These are phyloP conservation scores for Trematocara unimaculatum DNA, from an alignment of 2,113 vertebrate genomes.

Conservation along the genomic window DNA sequence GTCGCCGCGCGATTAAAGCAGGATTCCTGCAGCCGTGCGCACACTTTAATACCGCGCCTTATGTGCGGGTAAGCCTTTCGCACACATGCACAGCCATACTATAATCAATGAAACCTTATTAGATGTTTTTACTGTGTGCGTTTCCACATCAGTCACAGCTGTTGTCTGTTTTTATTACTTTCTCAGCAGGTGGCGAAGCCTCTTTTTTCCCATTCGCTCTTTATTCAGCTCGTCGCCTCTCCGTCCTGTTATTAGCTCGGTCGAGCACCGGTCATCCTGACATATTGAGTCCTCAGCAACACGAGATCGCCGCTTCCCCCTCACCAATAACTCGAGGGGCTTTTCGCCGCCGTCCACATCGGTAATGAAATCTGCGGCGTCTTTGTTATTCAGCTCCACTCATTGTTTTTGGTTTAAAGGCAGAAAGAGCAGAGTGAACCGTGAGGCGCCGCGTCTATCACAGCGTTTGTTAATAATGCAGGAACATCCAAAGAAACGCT, in stretches of 20 bases:
- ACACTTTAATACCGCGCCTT: background rate
- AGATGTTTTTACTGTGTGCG: conserved; percentile 12
- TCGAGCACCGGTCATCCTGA: conserved; percentile 33
- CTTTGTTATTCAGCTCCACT: background rate
- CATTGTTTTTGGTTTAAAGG: background rate
- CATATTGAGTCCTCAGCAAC: conserved; percentile 45
- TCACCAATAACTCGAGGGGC: conserved; percentile 8
- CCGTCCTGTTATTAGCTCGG: conserved; percentile 36
- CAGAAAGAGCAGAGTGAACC: background rate
- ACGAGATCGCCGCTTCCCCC: background rate
- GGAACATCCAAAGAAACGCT: background rate
- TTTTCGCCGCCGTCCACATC: background rate
- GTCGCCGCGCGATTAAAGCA: background rate
- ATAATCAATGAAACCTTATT: conserved; percentile 42
- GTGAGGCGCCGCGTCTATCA: background rate
- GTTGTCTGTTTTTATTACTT: conserved; percentile 53
- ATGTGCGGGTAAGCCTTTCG: background rate
- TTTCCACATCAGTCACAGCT: conserved; percentile 38
- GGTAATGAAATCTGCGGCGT: conserved; percentile 35
- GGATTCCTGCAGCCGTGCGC: background rate
- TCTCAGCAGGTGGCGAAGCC: conserved; percentile 19
- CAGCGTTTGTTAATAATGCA: background rate
- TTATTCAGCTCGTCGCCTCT: conserved; percentile 11
- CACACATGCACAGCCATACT: background rate
- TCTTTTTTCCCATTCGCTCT: background rate